Evolutionary conservation across 2,888 invertebrate genomes (phyloP).

Genomic region (Bellardia bayeri): DNA sequence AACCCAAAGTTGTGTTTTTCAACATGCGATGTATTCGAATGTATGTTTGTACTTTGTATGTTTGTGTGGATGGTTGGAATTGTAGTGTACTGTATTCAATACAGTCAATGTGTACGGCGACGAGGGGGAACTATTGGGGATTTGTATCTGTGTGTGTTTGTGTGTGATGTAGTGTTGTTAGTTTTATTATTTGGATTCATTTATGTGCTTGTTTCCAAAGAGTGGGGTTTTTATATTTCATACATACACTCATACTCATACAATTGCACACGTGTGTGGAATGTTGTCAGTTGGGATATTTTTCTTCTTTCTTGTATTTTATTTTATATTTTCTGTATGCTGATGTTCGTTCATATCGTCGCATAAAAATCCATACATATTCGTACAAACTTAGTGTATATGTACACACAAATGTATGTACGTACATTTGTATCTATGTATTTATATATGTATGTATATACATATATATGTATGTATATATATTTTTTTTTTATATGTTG

Average conservation of each 20-base stretch:
- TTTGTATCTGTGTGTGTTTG: slow-evolving; percentile 27
- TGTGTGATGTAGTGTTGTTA: slow-evolving; percentile 53
- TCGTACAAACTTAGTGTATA: neutral
- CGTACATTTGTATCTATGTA: neutral
- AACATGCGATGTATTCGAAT: slow-evolving; percentile 13
- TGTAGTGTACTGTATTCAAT: neutral
- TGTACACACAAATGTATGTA: neutral
- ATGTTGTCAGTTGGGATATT: slow-evolving; percentile 82
- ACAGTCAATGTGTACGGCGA: neutral
- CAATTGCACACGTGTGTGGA: slow-evolving; percentile 73
- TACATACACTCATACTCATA: slow-evolving; percentile 59
- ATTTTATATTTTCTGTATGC: slow-evolving; percentile 64
- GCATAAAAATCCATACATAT: slow-evolving; percentile 62
- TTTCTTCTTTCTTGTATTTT: slow-evolving; percentile 61
- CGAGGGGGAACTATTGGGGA: slow-evolving; percentile 58
- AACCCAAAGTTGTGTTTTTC: slow-evolving; percentile 55
- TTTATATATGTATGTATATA: neutral
- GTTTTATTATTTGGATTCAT: slow-evolving; percentile 70
- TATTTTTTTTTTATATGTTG: slow-evolving; percentile 4
- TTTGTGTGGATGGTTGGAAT: neutral
- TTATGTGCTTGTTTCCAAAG: slow-evolving; percentile 68
- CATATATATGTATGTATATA: neutral
- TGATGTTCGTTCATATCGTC: slow-evolving; percentile 64
- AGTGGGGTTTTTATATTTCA: slow-evolving; percentile 69
- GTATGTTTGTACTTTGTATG: neutral